A percentile compares a stretch with the other conserved stretches of the same genome.
phyloP scores from a whole-genome alignment of 1,140 invertebrate species.

The Drosophila varians region DNA sequence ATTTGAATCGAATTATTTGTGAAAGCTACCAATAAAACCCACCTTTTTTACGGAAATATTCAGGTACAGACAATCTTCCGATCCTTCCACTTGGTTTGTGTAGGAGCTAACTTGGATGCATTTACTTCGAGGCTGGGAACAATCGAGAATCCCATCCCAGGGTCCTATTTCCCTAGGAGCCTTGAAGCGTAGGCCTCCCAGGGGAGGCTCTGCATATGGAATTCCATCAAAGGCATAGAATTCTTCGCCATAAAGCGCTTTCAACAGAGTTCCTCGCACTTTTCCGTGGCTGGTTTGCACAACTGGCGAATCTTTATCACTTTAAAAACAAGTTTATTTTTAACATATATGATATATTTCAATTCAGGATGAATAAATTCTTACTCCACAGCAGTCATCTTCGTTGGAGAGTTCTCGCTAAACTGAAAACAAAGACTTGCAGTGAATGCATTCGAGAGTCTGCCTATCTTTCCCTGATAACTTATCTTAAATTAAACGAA shows the following conservation, averaged over 20 bases:
- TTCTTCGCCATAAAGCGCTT: constrained; percentile 47
- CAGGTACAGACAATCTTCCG: constrained; percentile 84
- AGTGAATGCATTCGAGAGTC: background rate
- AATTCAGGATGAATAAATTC: background rate
- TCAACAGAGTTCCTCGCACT: constrained; percentile 40
- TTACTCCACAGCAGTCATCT: background rate
- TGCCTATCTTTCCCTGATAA: background rate
- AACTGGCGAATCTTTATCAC: constrained; percentile 8
- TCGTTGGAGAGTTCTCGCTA: background rate
- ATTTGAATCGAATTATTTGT: too few species aligned
- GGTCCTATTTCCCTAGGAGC: constrained; percentile 27
- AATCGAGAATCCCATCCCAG: constrained; percentile 53
- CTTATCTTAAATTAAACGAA: background rate
- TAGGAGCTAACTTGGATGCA: constrained; percentile 40
- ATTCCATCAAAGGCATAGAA: constrained; percentile 64
- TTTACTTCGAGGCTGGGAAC: constrained; percentile 30
- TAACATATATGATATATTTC: background rate
- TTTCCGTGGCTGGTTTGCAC: constrained; percentile 44
- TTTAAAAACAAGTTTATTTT: background rate
- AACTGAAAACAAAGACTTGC: background rate
- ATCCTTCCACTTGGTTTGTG: constrained; percentile 58
- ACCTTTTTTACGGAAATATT: constrained; percentile 83
- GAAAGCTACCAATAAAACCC: background rate
- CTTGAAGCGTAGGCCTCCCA: constrained; percentile 87
- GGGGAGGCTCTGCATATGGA: constrained; percentile 85